Base-by-base conservation (phyloP, 2,113 vertebrate species). In the Halcyon malimbica region DNA sequence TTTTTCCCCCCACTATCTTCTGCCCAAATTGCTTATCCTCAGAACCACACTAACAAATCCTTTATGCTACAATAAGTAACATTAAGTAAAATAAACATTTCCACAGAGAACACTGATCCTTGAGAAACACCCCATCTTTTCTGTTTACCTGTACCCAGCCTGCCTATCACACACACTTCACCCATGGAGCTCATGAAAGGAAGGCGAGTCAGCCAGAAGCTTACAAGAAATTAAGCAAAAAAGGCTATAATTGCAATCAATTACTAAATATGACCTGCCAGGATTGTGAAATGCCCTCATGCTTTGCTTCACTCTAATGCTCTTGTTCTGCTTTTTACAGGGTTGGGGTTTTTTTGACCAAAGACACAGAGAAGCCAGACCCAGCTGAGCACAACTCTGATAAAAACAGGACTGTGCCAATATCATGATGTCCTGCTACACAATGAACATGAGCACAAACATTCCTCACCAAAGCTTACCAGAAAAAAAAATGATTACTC, bases 21-120 rank as follows among this genome's bases (percentile, higher is more conserved):
- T 96, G 93, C 90, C 94, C 84, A 96, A 93, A 95, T 42, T 85
- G 76, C 93, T 98, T 95, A 96, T 75, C 60, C 41, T 92, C 91
- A 96, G 93, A 92, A 69, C 20, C 65, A 78, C 54, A 83, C 65
- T 96, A 94, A 93, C 42, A 95, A 89, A 83, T 62, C 18, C 50
- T 78, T 84, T 59, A 91, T 86, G 83, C 23, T 51, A 75, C 80
- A 91, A 81, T 65, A 82, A 91, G 59, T 83, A 93, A 87, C 35
- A 71, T 35, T 71, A 84, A 93, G n/a, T 50, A 81, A 94, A 95
- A 82, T 31, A 89, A 76, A 84, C 54, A 73, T 87, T 75, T 87
- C 60, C 83, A 31, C 11, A 31, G 28, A 86, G 25, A 91, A 92
- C 68, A 62, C 19, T 75, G 50, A 68, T 81, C 37, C 35, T 26